Base-by-base conservation (phyloP, 2,888 invertebrate species). In the Lepidocyrtinus sp. region DNA sequence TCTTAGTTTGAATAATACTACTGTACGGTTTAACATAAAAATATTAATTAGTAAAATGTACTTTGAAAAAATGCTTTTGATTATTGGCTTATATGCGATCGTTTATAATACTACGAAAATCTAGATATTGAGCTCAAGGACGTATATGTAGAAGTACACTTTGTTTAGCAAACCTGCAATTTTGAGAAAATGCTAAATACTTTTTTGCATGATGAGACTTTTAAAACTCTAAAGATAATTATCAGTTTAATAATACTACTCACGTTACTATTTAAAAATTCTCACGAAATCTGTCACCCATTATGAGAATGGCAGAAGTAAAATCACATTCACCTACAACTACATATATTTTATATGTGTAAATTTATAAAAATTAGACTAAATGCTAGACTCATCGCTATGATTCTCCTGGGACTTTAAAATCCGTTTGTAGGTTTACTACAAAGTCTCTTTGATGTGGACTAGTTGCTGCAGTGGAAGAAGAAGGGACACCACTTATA, bases 401-500 rank as follows among this genome's bases (percentile, higher is more conserved):
- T 50, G 50, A 50, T 50, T 50, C 50, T 7, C 50, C 50, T 50
- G 50, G 50, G 17, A 50, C 45, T 64, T 65, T 64, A 21, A 55
- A 45, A 24, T 68, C 59, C 15, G 61, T 75, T 62, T 62, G 75
- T 64, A 69, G 62, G 46, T 24, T 62, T 19, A 75, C 69, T 19
- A 75, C 69, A 46, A 69, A 69, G 22, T 75, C 50, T 63, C 46
- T 75, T 36, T 27, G 19, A 17, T 64, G 22, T 21, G 63, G 75
- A 75, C 75, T 75, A 68, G 74, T 55, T 12, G 36, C 19, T 63
- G 25, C 24, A 2, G 50, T 50, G 50, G 62, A 26, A 71, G 62
- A 21, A 27, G 61, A 27, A 24, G 55, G 17, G 17, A 50, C 21
- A n/a, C 50, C 22, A 7, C 1, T 24, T 45, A 46, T 25, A 65